Conservation (phyloP, 2,113 vertebrate genomes). For the Limanda limanda region DNA sequence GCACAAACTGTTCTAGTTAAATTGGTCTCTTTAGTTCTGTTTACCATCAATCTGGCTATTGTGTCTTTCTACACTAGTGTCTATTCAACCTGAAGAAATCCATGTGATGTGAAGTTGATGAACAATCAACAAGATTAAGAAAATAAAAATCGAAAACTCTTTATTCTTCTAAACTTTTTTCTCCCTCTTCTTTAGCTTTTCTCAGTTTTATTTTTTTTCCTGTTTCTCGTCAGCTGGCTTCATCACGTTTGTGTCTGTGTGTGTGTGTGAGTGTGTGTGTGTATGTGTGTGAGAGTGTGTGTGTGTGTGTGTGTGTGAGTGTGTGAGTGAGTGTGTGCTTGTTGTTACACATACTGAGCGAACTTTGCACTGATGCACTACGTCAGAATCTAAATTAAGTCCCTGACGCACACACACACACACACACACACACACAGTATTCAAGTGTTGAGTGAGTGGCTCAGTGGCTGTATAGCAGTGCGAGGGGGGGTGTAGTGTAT, state of each 20-base stretch:
- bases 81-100: not conserved
- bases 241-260: not conserved
- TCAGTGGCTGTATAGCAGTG: conserved; percentile 38
- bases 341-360: not conserved
- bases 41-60: not conserved
- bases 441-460: conserved; percentile 34
- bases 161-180: no score
- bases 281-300: no score
- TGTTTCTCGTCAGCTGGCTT: not conserved
- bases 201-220: not conserved
- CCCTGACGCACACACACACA: conserved; percentile 1
- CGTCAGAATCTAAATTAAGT: conserved; percentile 45
- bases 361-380: conserved; percentile 12
- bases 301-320: no score
- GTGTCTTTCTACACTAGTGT: not conserved
- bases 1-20: conserved; percentile 21
- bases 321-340: no score
- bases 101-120: no score
- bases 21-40: not conserved
- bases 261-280: no score
- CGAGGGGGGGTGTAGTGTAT: conserved; percentile 30
- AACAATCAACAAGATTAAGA: no score
- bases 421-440: conserved; percentile 13
- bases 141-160: no score
- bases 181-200: no score